These are phyloP conservation scores for Bombus terrestris DNA, from an alignment of 1,140 invertebrate species.

Conservation along the genomic window DNA sequence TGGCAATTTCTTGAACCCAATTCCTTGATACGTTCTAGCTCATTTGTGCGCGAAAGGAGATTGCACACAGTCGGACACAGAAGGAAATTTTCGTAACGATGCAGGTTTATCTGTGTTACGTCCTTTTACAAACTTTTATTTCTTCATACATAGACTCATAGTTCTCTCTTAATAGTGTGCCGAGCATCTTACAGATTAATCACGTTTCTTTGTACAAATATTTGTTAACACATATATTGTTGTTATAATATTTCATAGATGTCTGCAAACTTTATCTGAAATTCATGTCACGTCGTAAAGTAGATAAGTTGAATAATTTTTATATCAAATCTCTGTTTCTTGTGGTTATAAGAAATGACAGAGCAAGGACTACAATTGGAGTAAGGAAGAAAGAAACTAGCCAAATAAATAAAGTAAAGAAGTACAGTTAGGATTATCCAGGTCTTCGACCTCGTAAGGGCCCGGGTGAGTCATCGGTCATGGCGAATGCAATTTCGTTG, in stretches of 20 bases:
- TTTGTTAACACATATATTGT: background rate
- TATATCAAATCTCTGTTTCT: no score
- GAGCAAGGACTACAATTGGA: background rate
- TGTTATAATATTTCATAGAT: background rate
- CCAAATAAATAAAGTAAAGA: background rate
- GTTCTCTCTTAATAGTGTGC: no score
- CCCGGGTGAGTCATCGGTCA: background rate
- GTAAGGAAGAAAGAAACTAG: background rate
- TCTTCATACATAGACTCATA: background rate
- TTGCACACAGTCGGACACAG: no score
- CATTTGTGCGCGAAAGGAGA: no score
- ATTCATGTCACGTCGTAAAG: background rate
- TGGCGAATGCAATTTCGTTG: background rate
- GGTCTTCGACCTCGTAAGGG: background rate
- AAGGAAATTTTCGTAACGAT: background rate
- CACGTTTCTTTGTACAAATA: background rate
- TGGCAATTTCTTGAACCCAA: background rate
- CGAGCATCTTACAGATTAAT: background rate
- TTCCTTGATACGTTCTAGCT: slow-evolving; percentile 7
- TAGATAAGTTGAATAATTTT: background rate
- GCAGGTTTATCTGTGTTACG: no score
- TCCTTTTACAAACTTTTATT: background rate
- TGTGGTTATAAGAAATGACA: no score
- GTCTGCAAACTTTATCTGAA: background rate
- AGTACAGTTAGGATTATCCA: no score